Conservation (phyloP, 2,797 vertebrate species). For the Acropternis orthonyx region DNA sequence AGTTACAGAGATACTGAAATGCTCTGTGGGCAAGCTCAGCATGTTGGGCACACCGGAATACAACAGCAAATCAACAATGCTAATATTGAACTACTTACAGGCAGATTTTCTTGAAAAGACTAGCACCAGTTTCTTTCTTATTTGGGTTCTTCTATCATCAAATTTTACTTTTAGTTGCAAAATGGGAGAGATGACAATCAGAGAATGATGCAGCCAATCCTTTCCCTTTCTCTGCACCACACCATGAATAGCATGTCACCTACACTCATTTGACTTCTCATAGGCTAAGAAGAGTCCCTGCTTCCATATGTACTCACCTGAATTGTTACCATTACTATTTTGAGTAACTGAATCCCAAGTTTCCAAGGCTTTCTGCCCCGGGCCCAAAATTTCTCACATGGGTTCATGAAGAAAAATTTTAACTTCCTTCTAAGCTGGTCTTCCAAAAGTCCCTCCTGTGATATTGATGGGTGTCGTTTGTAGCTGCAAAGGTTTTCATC, state of each 20-base stretch:
- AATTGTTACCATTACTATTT: constrained; percentile 89
- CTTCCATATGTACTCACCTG: constrained; percentile 80
- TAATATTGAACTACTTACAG: neutral
- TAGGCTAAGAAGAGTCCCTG: neutral
- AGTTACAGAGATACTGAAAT: neutral
- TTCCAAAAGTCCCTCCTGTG: constrained; percentile 75
- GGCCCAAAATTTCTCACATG: constrained; percentile 93
- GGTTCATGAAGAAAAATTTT: constrained; percentile 97
- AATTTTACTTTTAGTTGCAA: neutral
- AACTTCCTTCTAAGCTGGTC: constrained; percentile 89
- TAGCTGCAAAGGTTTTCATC: constrained; percentile 55
- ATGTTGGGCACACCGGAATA: neutral
- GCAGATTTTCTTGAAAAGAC: neutral
- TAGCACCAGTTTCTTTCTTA: neutral
- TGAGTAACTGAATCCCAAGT: constrained; percentile 89
- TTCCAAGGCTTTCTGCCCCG: constrained; percentile 94
- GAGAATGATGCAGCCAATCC: neutral
- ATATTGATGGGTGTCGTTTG: constrained; percentile 20
- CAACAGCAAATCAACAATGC: neutral
- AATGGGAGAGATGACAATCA: neutral
- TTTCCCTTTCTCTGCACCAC: neutral
- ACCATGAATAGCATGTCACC: neutral
- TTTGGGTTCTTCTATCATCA: neutral
- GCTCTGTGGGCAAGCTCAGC: neutral
- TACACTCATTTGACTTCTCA: neutral